These are phyloP conservation scores for Tiliacea aurago DNA, from an alignment of 2,888 invertebrate species.

Conservation along the genomic window DNA sequence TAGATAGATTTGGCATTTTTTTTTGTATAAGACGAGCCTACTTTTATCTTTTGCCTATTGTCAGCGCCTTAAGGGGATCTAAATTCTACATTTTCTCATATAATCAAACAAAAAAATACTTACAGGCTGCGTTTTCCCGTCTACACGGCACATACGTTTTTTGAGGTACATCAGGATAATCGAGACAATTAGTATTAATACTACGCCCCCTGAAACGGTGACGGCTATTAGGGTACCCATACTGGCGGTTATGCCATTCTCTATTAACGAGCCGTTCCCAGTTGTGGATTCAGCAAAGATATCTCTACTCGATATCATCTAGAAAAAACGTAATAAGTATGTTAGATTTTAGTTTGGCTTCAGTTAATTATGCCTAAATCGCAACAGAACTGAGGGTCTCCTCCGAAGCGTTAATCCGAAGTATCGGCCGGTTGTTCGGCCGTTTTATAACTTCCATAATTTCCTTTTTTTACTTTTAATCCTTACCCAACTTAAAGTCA, in stretches of 20 bases:
- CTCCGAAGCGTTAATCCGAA: too few relatives aligned
- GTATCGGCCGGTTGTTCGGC: too few relatives aligned
- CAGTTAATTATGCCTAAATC: neutral
- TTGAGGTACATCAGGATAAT: slow-evolving; percentile 79
- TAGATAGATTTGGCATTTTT: too few relatives aligned
- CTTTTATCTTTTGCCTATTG: too few relatives aligned
- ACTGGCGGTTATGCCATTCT: slow-evolving; percentile 71
- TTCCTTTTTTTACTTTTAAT: too few relatives aligned
- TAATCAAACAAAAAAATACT: slow-evolving; percentile 48
- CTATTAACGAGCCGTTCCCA: slow-evolving; percentile 71
- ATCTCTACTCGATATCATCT: slow-evolving; percentile 77
- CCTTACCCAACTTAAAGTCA: too few relatives aligned
- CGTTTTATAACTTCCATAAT: too few relatives aligned
- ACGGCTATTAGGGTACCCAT: slow-evolving; percentile 75
- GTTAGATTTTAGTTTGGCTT: neutral
- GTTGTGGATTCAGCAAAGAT: slow-evolving; percentile 74
- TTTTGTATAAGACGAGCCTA: too few relatives aligned
- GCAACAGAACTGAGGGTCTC: too few relatives aligned
- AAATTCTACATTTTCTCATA: neutral
- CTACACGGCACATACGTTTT: slow-evolving; percentile 80
- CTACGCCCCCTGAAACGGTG: slow-evolving; percentile 76
- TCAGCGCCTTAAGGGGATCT: neutral
- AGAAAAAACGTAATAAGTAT: slow-evolving; percentile 40
- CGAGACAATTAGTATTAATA: slow-evolving; percentile 76
- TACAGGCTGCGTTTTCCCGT: slow-evolving; percentile 87